Conservation (phyloP, 92 coral and sea anemone genomes). For the Pocillopora grandis region DNA sequence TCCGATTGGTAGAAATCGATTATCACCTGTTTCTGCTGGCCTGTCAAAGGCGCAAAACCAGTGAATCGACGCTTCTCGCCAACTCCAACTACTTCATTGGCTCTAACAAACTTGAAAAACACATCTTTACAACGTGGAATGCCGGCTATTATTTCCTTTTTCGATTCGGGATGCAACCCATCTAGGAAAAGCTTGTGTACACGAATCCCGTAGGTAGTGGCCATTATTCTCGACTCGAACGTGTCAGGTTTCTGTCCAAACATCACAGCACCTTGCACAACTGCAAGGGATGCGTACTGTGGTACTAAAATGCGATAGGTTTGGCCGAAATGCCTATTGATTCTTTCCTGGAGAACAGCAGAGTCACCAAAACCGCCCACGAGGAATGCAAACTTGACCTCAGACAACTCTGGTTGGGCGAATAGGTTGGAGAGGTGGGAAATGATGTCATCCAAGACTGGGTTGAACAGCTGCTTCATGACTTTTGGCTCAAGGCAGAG, state of each 20-base stretch:
- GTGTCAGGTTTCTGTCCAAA: too few relatives aligned
- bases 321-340: slow-evolving; percentile 43
- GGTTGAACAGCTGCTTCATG: slow-evolving; percentile 49
- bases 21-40: slow-evolving; percentile 46
- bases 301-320: slow-evolving; percentile 45
- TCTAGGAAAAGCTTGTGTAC: slow-evolving; percentile 47
- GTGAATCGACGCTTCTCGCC: slow-evolving; percentile 52
- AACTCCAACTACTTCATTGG: slow-evolving; percentile 59
- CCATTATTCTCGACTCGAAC: too few relatives aligned
- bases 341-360: slow-evolving; percentile 37
- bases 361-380: slow-evolving; percentile 75
- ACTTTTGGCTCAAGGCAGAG: slow-evolving; percentile 55
- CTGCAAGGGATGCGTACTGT: slow-evolving; percentile 55
- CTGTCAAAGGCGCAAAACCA: slow-evolving; percentile 47
- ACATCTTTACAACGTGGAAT: slow-evolving; percentile 61
- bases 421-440: slow-evolving; percentile 42
- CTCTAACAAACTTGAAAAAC: slow-evolving; percentile 59
- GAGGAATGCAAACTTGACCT: slow-evolving; percentile 50
- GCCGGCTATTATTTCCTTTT: slow-evolving; percentile 50
- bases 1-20: slow-evolving; percentile 58
- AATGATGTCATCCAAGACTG: slow-evolving; percentile 50
- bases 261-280: slow-evolving; percentile 32
- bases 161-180: slow-evolving; percentile 35
- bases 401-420: slow-evolving; percentile 31
- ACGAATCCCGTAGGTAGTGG: neutral